These are phyloP conservation scores for Mastigias papua DNA, from an alignment of 30 jellyfish, hydroid and myxozoan genomes.

Conservation along the genomic window DNA sequence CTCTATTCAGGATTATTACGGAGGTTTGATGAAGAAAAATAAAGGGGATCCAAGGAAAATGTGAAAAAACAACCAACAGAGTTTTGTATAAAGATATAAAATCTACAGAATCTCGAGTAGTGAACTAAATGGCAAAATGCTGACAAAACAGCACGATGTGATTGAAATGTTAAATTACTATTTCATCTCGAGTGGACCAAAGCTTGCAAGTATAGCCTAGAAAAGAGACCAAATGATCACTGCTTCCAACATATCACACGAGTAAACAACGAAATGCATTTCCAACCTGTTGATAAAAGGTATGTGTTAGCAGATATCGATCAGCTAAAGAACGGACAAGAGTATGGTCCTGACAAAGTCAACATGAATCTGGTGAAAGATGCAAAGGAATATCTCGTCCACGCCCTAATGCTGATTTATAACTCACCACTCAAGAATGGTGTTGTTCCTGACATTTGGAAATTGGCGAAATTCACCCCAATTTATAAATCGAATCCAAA, in stretches of 20 bases:
- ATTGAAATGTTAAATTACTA: conserved; percentile 52
- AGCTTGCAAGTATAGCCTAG: conserved; percentile 58
- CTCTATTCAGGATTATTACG: conserved; percentile 44
- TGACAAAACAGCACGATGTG: conserved; percentile 63
- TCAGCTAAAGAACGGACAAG: conserved; percentile 58
- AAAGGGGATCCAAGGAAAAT: conserved; percentile 45
- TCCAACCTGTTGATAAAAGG: conserved; percentile 33
- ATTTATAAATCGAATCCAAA: conserved; percentile 23
- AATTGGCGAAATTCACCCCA: conserved; percentile 56
- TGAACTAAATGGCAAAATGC: conserved; percentile 50
- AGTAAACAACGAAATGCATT: conserved; percentile 56
- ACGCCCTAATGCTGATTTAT: conserved; percentile 55
- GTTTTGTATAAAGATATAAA: conserved; percentile 37
- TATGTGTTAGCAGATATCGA: conserved; percentile 36
- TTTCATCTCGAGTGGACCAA: conserved; percentile 69
- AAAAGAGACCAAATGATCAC: conserved; percentile 66
- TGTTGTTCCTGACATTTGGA: conserved; percentile 41
- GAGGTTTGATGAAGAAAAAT: conserved; percentile 51
- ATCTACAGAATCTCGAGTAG: conserved; percentile 37
- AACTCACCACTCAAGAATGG: conserved; percentile 58
- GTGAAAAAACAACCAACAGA: conserved; percentile 64
- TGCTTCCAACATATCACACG: conserved; percentile 68
- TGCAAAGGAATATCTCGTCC: conserved; percentile 39
- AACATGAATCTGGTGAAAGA: conserved; percentile 17
- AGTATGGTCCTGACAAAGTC: conserved; percentile 35